Evolutionary conservation across 2,888 invertebrate genomes (phyloP).

Genomic region (Leucozona laternaria): DNA sequence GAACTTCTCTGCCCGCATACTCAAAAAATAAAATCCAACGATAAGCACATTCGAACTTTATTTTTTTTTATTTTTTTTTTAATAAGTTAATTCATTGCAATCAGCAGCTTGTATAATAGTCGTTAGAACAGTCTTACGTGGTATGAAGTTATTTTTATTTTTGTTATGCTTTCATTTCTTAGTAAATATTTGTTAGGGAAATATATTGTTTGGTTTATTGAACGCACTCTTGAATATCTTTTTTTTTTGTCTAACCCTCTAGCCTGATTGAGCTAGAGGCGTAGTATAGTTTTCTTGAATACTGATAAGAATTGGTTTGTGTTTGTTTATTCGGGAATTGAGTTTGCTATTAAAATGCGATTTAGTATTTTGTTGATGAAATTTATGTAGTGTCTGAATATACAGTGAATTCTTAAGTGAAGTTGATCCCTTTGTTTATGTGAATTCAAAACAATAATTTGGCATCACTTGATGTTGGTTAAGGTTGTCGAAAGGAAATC

Average conservation of each 20-base stretch:
- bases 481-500: too few relatives aligned
- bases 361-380: background rate
- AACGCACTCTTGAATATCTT: background rate
- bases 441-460: background rate
- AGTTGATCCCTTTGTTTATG: background rate
- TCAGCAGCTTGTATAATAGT: background rate
- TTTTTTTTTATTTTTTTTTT: slow-evolving; percentile 1
- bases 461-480: background rate
- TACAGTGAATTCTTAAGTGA: background rate
- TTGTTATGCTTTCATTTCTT: background rate
- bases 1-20: background rate
- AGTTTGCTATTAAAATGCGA: background rate
- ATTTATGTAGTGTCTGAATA: background rate
- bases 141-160: slow-evolving; percentile 9
- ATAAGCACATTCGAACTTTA: slow-evolving; percentile 37
- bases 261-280: background rate
- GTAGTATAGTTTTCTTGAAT: background rate
- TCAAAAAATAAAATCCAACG: slow-evolving; percentile 21
- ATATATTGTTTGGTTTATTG: background rate
- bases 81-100: background rate
- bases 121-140: slow-evolving; percentile 19
- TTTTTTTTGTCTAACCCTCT: background rate
- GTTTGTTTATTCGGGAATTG: background rate
- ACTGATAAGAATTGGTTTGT: slow-evolving; percentile 3
- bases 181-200: background rate